Base-by-base conservation (phyloP, 2,113 vertebrate species). In the Catharus minimus region DNA sequence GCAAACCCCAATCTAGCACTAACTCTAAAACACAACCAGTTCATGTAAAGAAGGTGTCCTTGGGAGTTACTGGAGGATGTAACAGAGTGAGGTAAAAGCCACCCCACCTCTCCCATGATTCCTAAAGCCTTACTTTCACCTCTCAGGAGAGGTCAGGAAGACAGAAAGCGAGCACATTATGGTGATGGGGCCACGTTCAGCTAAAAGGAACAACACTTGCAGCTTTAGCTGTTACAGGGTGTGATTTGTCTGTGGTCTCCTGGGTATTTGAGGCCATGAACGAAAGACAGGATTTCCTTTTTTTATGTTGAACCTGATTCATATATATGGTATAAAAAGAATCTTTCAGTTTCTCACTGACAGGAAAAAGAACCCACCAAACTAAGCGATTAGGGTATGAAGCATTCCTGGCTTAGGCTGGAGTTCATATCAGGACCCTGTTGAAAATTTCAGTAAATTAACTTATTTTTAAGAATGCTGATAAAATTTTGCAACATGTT, bases 91-190 rank as follows among this genome's bases (percentile, higher is more conserved):
- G 4, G 41, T 10, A 86, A 81, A 80, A 87, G 24, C 30, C 60
- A 49, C 9, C 5, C 19, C 43, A 69, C 22, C 3, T 61, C 71
- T 52, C 12, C 17, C 23, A 44, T 1, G 7, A 33, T 10, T 44
- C 57, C 22, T 27, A 28, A 26, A 50, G 8, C 50, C 36, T 62
- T 38, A 46, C 20, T 64, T 32, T 21, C 38, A 58, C 11, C 53
- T 72, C 27, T 22, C 41, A 76, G 4, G n/a, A 6, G 6, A 55
- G 33, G 9, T 22, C 47, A 81, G 28, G 28, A 72, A 52, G 28
- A 28, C 2, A 28, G 3, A 4, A 66, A 65, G 7, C 19, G 61
- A 30, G 21, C 3, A 15, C 2, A 17, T 12, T 13, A 15, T 0
- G 7, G 4, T 39, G 33, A 28, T 27, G 27, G 30, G 36, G 11